Conservation (phyloP, 2,113 vertebrate genomes). For the Rhineura floridana region DNA sequence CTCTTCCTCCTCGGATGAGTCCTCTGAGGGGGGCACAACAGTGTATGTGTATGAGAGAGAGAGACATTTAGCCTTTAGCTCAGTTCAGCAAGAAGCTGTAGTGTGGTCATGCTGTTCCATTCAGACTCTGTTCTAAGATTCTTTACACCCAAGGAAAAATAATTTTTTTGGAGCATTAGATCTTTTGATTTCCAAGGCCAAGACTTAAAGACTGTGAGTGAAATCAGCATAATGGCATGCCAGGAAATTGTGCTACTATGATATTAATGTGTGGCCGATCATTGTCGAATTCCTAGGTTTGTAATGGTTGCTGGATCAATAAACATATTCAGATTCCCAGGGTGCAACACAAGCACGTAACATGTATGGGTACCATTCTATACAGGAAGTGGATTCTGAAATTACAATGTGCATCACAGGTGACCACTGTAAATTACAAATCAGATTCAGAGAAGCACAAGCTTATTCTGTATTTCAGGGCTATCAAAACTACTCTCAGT, state of each 20-base stretch:
- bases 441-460: background rate
- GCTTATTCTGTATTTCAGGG: background rate
- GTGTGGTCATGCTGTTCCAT: background rate
- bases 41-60: too few relatives aligned
- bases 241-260: background rate
- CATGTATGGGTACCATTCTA: background rate
- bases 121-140: background rate
- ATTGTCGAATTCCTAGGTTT: too few relatives aligned
- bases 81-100: background rate
- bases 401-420: background rate
- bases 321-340: too few relatives aligned
- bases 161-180: background rate
- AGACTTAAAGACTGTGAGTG: background rate
- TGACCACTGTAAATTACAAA: background rate
- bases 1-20: too few relatives aligned
- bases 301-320: too few relatives aligned
- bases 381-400: background rate
- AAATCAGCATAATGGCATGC: background rate
- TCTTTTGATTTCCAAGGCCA: background rate
- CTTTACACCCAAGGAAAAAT: background rate
- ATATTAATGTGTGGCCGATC: background rate
- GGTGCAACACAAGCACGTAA: background rate
- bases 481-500: background rate
- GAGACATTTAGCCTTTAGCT: background rate
- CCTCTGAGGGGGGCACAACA: too few relatives aligned